Evolutionary conservation across 2,888 invertebrate species (phyloP).

Genomic region (Sinohyriopsis cumingii): DNA sequence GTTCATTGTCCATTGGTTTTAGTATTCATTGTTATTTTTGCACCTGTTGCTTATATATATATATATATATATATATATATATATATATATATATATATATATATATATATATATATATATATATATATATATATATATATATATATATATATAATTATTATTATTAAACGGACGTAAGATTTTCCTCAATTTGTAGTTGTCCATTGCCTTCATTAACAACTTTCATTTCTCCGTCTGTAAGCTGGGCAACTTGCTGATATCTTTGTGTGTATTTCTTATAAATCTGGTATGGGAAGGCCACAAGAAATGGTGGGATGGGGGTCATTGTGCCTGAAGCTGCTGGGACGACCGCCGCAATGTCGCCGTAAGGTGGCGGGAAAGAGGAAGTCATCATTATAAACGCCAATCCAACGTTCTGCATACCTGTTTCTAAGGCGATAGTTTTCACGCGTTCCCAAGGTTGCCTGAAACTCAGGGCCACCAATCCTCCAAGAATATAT

Average conservation of each 20-base stretch:
- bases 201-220: neutral
- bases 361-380: conserved; percentile 87
- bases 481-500: conserved; percentile 58
- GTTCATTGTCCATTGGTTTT: too few relatives aligned
- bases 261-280: conserved; percentile 41
- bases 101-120: too few relatives aligned
- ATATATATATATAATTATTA: too few relatives aligned
- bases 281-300: conserved; percentile 43
- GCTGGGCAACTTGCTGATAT: conserved; percentile 68
- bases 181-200: too few relatives aligned
- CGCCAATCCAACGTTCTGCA: conserved; percentile 93
- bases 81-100: too few relatives aligned
- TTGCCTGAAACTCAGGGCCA: conserved; percentile 67
- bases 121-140: too few relatives aligned
- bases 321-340: conserved; percentile 88
- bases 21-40: too few relatives aligned
- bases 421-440: conserved; percentile 87
- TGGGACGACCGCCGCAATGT: conserved; percentile 81
- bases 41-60: too few relatives aligned
- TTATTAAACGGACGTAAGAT: too few relatives aligned
- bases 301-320: conserved; percentile 83
- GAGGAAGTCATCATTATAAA: conserved; percentile 89
- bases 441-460: conserved; percentile 74
- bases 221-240: neutral
- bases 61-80: too few relatives aligned